Base-by-base conservation (phyloP, 1,140 invertebrate genomes). In the Antheraea pernyi region DNA sequence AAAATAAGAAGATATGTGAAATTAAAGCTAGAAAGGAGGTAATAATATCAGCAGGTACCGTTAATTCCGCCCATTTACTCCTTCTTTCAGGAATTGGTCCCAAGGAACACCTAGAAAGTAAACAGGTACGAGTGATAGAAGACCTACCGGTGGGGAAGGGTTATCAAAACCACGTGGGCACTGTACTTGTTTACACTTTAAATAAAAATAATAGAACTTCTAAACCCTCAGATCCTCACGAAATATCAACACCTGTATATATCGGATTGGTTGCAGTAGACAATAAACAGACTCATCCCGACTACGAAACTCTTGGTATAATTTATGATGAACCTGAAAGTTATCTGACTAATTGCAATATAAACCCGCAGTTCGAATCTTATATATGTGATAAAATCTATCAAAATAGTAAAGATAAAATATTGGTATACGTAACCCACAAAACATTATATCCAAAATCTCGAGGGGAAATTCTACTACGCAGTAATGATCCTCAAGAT, bases 251-350 rank as follows among this genome's bases (percentile, higher is more conserved):
- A 22, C 65, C 60, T 13, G n/a, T 67, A 0, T 95, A 94, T 71
- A 93, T 96, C 3, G 96, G 96, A 0, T 79, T 97, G 19, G 96
- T 97, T 79, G 95, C 95, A 0, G 95, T 97, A 0, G 68, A 75
- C 46, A 65, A 71, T 36, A 19, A 8, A 10, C 59, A 71, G 42
- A 16, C 19, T 0, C 68, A 69, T 37, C 73, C 70, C 1, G 71
- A 75, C 48, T 68, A 70, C 48, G 65, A 75, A 59, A 59, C 61
- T 53, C 46, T 53, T 53, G 46, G 46, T 16, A 53, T 53, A 16
- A 11, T 53, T 53, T 53, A 53, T n/a, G 46, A 53, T 16, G 13
- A 13, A 2, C 46, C 46, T 53, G 46, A 53, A n/a, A 53, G 16
- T 53, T 53, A 53, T 53, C 46, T 53, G 16, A 53, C 46, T 6